Base-by-base conservation (phyloP, 2,888 invertebrate species). In the Cheilosia soror region DNA sequence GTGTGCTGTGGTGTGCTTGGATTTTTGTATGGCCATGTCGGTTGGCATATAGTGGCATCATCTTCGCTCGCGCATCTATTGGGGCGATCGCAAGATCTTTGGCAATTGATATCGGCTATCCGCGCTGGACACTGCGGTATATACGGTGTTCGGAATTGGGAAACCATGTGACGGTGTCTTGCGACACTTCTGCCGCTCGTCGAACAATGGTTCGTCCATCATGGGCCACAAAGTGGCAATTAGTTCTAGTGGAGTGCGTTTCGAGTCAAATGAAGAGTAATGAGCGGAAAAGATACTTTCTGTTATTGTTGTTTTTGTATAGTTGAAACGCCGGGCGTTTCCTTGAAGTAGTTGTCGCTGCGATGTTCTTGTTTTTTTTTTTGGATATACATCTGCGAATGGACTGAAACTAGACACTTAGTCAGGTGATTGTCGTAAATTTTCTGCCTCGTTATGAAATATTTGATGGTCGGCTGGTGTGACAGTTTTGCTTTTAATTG, bases 401-500 rank as follows among this genome's bases (percentile, higher is more conserved):
- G n/a, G n/a, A n/a, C 20, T 47, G 51, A 29, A 42, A 68, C 11
- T 68, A 27, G 62, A 44, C 27, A 60, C 42, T 29, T 20, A 20
- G 37, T 42, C 49, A 49, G 49, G 55, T 58, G 87, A 83, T 88
- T 88, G 88, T 87, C 88, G 88, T 88, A 88, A 88, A 89, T 88
- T 88, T 88, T 88, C 88, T 88, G 87, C 87, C 88, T 87, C 87
- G 88, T 87, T 88, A 88, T 87, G 83, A 87, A 77, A 85, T 83
- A 77, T 80, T 85, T 85, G 85, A 81, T 77, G 85, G 81, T 58
- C 80, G 81, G 71, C 57, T 72, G 71, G 66, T 85, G 85, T 81
- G 85, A 85, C 85, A 85, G 81, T 85, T 85, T 81, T 81, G 81
- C 71, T 76, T 85, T 81, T 77, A 85, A 85, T 85, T 77, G 85